A percentile compares a stretch with the other conserved stretches of the same genome.
Evolutionary conservation across 2,113 vertebrate genomes (phyloP).

Genomic region (Plectropomus leopardus): DNA sequence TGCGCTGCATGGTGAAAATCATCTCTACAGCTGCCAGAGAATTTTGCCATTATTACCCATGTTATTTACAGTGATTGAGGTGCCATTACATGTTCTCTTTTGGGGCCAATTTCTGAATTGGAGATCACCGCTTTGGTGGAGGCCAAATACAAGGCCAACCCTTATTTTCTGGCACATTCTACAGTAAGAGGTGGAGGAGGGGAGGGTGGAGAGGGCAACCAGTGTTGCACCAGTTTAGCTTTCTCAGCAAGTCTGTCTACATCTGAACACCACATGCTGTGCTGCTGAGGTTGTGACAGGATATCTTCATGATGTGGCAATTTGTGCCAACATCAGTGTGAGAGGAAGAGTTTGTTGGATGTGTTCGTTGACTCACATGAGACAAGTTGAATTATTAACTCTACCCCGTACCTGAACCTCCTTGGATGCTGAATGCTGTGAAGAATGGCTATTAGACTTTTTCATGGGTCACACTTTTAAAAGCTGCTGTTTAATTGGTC

Average conservation of each 20-base stretch:
- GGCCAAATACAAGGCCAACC: neutral
- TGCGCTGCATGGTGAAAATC: neutral
- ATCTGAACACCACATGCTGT: slow-evolving; percentile 9
- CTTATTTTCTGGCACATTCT: neutral
- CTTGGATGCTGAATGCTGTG: no score
- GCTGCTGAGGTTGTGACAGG: neutral
- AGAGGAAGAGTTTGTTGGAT: neutral
- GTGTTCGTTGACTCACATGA: neutral
- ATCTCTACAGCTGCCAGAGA: slow-evolving; percentile 3
- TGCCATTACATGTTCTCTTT: neutral
- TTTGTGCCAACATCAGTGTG: neutral
- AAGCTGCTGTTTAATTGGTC: neutral
- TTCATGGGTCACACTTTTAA: neutral
- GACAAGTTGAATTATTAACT: neutral
- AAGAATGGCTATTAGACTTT: neutral
- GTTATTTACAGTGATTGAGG: neutral
- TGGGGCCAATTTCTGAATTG: neutral
- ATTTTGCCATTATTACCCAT: neutral
- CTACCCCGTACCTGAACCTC: neutral
- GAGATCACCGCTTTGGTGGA: slow-evolving; percentile 7
- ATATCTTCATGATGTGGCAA: slow-evolving; percentile 1
- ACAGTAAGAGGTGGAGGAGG: neutral
- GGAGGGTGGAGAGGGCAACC: neutral
- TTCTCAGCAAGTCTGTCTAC: neutral
- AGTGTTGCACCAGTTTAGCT: neutral